Conservation (phyloP, 2,113 vertebrate genomes). For the Nannospalax galili region DNA sequence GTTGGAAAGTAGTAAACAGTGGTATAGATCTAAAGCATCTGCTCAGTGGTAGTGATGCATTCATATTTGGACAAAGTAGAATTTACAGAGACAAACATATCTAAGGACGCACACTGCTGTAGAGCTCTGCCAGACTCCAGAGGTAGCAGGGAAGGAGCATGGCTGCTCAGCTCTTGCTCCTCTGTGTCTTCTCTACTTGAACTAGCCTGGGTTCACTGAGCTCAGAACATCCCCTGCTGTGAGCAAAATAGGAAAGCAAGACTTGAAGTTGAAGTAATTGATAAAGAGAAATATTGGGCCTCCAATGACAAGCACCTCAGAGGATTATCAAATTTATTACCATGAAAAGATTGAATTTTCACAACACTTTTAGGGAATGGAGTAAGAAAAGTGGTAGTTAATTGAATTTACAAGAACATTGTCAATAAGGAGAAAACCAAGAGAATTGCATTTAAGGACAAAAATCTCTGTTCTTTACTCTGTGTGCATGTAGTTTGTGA, state of each 20-base stretch:
- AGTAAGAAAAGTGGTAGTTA: conserved; percentile 41
- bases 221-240: conserved; percentile 62
- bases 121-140: conserved; percentile 72
- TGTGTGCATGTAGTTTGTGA: neutral
- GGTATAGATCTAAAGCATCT: conserved; percentile 79
- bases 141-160: conserved; percentile 74
- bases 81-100: conserved; percentile 62
- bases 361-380: neutral
- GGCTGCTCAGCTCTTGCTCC: conserved; percentile 62
- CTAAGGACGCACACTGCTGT: conserved; percentile 48
- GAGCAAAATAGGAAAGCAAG: conserved; percentile 68
- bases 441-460: conserved; percentile 41
- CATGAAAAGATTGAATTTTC: conserved; percentile 66
- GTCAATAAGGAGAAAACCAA: conserved; percentile 42
- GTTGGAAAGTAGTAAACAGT: conserved; percentile 78
- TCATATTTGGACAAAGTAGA: conserved; percentile 69
- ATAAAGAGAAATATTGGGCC: conserved; percentile 59
- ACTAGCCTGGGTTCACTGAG: conserved; percentile 59
- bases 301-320: conserved; percentile 60
- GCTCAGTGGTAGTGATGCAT: conserved; percentile 68
- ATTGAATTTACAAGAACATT: conserved; percentile 63
- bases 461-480: neutral
- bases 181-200: conserved; percentile 66
- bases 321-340: conserved; percentile 71
- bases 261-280: conserved; percentile 71